Conservation (phyloP, 2,888 invertebrate genomes). For the Thumatha senex region DNA sequence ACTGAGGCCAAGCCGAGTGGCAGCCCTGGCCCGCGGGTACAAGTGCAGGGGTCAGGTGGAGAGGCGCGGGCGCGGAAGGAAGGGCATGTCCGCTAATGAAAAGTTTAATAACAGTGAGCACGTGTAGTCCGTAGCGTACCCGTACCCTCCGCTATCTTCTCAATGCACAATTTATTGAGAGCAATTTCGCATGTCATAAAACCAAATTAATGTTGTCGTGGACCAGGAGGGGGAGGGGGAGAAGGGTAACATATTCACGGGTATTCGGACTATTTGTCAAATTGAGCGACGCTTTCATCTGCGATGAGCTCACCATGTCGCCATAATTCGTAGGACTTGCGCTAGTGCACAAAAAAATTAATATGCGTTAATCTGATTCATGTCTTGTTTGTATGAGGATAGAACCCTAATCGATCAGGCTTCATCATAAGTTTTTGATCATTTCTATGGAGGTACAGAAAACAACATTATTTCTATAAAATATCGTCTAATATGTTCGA, state of each 20-base stretch:
- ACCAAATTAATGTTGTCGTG: conserved; percentile 71
- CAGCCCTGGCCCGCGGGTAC: conserved; percentile 41
- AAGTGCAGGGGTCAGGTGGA: conserved; percentile 50
- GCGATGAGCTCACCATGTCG: conserved; percentile 6
- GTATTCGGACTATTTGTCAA: conserved; percentile 22
- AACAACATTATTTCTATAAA: too few species aligned
- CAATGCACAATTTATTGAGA: conserved; percentile 75
- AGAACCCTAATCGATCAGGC: too few species aligned
- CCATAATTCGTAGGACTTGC: neutral
- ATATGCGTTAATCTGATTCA: neutral
- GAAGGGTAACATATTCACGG: conserved; percentile 9
- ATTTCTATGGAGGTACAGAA: too few species aligned
- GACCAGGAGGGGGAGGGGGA: conserved; percentile 5
- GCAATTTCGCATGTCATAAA: conserved; percentile 83
- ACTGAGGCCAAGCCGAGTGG: conserved; percentile 6
- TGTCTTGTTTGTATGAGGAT: too few species aligned
- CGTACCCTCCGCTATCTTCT: conserved; percentile 39
- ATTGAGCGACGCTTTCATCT: conserved; percentile 20
- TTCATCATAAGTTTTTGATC: too few species aligned
- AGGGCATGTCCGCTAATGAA: conserved; percentile 61
- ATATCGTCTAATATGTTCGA: too few species aligned
- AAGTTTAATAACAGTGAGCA: conserved; percentile 76
- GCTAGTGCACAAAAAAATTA: neutral
- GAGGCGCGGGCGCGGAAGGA: conserved; percentile 6
- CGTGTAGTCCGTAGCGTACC: conserved; percentile 49